Evolutionary conservation across 2,113 vertebrate genomes (phyloP).

Genomic region (Melanostigma gelatinosum): DNA sequence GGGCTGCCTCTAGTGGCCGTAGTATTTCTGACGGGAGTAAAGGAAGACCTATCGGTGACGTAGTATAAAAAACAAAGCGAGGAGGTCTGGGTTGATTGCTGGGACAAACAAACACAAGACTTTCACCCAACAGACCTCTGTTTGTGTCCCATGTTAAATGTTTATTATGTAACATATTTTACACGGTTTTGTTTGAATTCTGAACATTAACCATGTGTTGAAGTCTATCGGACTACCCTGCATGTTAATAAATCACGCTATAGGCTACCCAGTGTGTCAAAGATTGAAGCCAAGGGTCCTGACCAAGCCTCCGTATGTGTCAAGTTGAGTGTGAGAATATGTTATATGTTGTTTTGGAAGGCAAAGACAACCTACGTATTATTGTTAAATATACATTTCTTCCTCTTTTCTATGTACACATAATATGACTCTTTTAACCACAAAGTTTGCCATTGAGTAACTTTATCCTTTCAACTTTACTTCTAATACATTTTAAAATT

Average conservation of each 20-base stretch:
- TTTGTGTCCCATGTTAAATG: not conserved
- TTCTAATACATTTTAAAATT: conserved; percentile 68
- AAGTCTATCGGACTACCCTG: not conserved
- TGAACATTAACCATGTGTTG: not conserved
- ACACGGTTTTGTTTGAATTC: not conserved
- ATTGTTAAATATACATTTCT: not conserved
- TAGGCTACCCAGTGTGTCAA: not conserved
- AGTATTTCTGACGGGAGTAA: not conserved
- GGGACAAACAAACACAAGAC: not conserved
- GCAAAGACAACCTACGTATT: not conserved
- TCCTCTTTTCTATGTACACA: not conserved
- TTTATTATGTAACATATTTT: not conserved
- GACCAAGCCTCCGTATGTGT: not conserved
- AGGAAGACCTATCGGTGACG: not conserved
- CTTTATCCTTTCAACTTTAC: conserved; percentile 65
- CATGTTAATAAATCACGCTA: not conserved
- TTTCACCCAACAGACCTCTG: not conserved
- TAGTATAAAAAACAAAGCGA: not conserved
- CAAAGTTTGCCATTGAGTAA: conserved; percentile 43
- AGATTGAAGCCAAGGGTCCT: not conserved
- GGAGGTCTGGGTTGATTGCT: not conserved
- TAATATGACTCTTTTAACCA: conserved; percentile 4
- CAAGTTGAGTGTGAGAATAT: not conserved
- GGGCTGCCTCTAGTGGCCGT: not conserved
- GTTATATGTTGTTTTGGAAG: not conserved